These are phyloP conservation scores for Vimba vimba DNA, from an alignment of 2,113 vertebrate genomes.

Conservation along the genomic window DNA sequence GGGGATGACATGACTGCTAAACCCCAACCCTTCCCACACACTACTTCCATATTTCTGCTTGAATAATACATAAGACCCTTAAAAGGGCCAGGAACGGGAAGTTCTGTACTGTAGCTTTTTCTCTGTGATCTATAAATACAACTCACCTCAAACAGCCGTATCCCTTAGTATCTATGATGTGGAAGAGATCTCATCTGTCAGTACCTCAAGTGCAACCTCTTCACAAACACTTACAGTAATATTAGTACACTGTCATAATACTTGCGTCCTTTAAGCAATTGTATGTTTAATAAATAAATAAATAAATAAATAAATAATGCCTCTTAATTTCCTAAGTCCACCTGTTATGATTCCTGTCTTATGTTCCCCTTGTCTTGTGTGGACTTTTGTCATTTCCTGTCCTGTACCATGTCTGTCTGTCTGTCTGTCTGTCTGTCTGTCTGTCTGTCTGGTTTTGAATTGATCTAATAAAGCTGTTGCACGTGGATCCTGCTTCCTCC, in stretches of 20 bases:
- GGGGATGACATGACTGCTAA: not conserved
- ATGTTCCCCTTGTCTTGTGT: too few relatives aligned
- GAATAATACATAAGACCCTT: not conserved
- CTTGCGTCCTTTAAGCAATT: not conserved
- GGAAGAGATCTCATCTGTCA: constrained; percentile 1
- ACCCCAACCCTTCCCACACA: not conserved
- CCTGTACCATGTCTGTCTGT: too few relatives aligned
- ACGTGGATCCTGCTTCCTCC: too few relatives aligned
- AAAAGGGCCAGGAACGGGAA: not conserved
- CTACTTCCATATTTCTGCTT: not conserved
- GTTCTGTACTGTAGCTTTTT: not conserved
- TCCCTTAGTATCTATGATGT: not conserved
- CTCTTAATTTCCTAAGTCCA: not conserved
- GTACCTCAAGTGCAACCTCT: constrained; percentile 2
- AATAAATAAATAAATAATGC: not conserved
- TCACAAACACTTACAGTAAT: not conserved
- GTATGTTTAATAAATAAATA: not conserved
- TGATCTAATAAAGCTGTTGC: too few relatives aligned
- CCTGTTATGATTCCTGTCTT: too few relatives aligned
- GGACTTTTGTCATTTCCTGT: too few relatives aligned
- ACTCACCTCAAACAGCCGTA: not conserved
- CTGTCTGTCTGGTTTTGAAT: too few relatives aligned
- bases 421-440: too few relatives aligned
- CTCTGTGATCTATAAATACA: constrained; percentile 6
- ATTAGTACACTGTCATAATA: not conserved